Evolutionary conservation across 2,797 vertebrate species (phyloP).

Genomic region (Anniella stebbinsi): DNA sequence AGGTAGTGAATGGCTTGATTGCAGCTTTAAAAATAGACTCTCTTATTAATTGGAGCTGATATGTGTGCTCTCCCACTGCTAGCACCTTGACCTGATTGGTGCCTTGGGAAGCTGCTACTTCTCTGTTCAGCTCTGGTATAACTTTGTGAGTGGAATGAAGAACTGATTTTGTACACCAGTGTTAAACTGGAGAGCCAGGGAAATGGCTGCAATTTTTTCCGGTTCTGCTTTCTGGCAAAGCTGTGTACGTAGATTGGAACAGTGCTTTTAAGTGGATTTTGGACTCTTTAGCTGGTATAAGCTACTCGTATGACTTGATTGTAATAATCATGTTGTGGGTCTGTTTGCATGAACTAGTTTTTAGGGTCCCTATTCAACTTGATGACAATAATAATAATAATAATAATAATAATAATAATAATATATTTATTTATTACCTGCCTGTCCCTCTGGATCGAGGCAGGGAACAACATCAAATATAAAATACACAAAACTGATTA

Average conservation of each 20-base stretch:
- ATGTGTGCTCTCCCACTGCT: not conserved
- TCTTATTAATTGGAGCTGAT: not conserved
- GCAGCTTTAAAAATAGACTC: conserved; percentile 17
- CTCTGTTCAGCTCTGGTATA: not conserved
- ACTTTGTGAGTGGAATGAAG: not conserved
- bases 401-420: too few relatives aligned
- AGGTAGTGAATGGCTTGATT: not conserved
- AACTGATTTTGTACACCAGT: not conserved
- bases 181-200: not conserved
- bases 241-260: not conserved
- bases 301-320: not conserved
- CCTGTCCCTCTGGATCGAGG: too few relatives aligned
- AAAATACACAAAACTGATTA: too few relatives aligned
- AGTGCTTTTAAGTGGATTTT: not conserved
- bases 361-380: not conserved
- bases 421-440: too few relatives aligned
- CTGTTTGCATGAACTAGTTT: not conserved
- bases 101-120: not conserved
- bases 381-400: too few relatives aligned
- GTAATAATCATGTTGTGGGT: not conserved
- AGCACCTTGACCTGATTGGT: not conserved
- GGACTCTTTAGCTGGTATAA: not conserved
- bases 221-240: not conserved
- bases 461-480: too few relatives aligned
- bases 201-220: not conserved